Base-by-base conservation (phyloP, 2,888 invertebrate species). In the Criorhina ranunculi region DNA sequence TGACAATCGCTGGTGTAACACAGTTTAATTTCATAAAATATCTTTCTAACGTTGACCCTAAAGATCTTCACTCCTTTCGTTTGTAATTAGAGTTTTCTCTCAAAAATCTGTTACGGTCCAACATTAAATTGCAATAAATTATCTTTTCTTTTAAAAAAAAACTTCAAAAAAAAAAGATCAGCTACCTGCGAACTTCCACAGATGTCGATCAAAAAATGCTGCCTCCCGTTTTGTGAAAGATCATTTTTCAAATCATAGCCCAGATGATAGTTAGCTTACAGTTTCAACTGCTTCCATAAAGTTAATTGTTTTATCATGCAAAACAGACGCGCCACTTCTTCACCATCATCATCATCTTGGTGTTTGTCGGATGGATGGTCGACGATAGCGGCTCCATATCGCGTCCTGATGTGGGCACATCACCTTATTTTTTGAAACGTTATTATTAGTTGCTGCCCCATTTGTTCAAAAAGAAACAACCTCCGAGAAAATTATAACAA, bases 271-370 rank as follows among this genome's bases (percentile, higher is more conserved):
- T 66, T 76, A 72, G 66, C 82, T 82, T 42, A 60, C 60, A 66
- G 60, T 33, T 53, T 80, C 67, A 46, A 75, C 66, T 67, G 51
- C 70, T 76, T 76, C 64, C 59, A 57, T 40, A 69, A 35, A 44
- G 17, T 82, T 82, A 77, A 82, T 82, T 72, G 72, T 77, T 82
- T 77, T 72, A 66, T 77, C 72, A 82, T 82, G 82, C 72, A 82
- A 82, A 82, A 66, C 55, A 82, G 77, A 70, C 51, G 62, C 75
- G 73, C 73, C 73, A 55, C 64, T 49, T 33, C 35, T 55, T 51
- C 64, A 37, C 35, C 51, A 11, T 35, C 46, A 3, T 44, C 31
- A 3, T 24, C 15, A 3, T 24, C 24, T 1, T 3, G 1, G 24
- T 4, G 1, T 4, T 24, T 24, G 15, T 24, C 66, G 11, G 6